Evolutionary conservation across 2,888 invertebrate genomes (phyloP).

Genomic region (Iselma pallidipennis): DNA sequence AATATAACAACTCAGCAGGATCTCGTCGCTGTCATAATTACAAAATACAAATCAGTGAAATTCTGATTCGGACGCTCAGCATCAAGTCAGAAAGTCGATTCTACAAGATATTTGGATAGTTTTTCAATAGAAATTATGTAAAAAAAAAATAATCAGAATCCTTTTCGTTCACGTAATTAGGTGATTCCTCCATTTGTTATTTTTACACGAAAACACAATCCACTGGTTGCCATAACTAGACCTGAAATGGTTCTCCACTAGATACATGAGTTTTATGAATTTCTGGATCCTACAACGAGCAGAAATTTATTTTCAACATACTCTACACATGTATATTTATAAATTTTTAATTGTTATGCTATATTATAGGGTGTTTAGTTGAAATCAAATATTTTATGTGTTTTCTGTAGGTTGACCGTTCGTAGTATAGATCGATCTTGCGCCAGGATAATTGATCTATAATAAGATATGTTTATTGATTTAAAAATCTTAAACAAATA

Average conservation of each 20-base stretch:
- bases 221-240: too few species aligned
- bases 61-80: not conserved
- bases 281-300: too few species aligned
- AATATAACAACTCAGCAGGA: conserved; percentile 43
- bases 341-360: too few species aligned
- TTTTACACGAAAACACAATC: conserved; percentile 8
- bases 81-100: too few species aligned
- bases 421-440: not conserved
- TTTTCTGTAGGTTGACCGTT: too few species aligned
- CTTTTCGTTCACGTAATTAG: not conserved
- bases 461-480: conserved; percentile 25
- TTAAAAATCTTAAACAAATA: conserved; percentile 25
- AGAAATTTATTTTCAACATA: too few species aligned
- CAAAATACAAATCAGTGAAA: conserved; percentile 29
- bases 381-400: not conserved
- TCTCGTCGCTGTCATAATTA: conserved; percentile 33
- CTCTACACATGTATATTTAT: too few species aligned
- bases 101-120: too few species aligned
- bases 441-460: conserved; percentile 16
- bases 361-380: too few species aligned
- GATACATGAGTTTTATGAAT: too few species aligned
- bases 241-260: too few species aligned
- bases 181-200: too few species aligned
- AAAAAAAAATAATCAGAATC: not conserved
- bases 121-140: not conserved